A percentile compares a stretch with the other conserved stretches of the same genome.
Conservation (phyloP, 2,888 invertebrate species). For the Leptura quadrifasciata region DNA sequence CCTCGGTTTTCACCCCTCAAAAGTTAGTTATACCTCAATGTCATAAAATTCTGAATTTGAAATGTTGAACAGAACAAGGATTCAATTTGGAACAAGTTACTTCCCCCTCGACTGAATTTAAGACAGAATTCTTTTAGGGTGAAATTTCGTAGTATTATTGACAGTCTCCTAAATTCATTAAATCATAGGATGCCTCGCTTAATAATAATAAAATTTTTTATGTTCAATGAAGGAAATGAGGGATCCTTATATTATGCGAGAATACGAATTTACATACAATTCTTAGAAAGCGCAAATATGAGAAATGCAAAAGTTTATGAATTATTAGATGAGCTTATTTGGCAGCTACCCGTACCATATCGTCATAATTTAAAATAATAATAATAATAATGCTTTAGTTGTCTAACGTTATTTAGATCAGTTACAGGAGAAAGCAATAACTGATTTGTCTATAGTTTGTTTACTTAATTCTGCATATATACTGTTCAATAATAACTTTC, state of each 20-base stretch:
- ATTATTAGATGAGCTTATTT: no score
- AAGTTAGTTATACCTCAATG: constrained; percentile 27
- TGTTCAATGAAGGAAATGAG: neutral
- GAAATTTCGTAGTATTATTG: neutral
- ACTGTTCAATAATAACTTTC: no score
- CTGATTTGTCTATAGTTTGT: no score
- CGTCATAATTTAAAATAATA: no score
- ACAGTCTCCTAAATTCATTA: neutral
- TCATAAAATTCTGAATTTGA: constrained; percentile 32
- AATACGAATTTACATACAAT: neutral
- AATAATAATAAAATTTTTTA: neutral
- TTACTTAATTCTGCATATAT: no score
- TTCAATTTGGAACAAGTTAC: constrained; percentile 18
- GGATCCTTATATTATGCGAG: neutral
- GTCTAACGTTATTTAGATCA: no score
- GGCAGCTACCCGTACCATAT: no score
- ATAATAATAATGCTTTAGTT: no score
- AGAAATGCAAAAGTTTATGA: no score
- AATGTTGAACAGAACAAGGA: constrained; percentile 5
- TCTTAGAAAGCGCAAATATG: neutral
- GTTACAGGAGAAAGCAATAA: no score
- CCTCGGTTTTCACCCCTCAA: constrained; percentile 29
- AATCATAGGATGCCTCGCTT: neutral
- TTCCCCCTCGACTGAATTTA: constrained; percentile 15
- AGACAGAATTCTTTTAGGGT: neutral